Conservation (phyloP, 1,140 invertebrate species). For the Nephotettix cincticeps region DNA sequence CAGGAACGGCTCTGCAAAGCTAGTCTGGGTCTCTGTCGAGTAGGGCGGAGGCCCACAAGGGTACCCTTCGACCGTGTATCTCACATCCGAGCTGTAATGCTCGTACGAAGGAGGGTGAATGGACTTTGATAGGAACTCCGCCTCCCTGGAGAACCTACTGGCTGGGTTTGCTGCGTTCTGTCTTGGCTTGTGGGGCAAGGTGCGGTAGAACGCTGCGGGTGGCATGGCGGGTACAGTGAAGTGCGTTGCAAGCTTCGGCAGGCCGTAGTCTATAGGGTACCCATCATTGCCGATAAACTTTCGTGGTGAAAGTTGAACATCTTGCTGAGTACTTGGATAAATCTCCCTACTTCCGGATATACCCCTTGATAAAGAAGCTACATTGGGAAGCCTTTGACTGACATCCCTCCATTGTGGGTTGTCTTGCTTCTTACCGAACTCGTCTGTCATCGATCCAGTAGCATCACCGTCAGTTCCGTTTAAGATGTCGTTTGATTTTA, state of each 20-base stretch:
- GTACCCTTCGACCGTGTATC: constrained; percentile 78
- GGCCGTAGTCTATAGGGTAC: constrained; percentile 75
- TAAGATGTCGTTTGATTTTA: constrained; percentile 46
- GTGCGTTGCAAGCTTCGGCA: constrained; percentile 62
- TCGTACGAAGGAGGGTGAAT: constrained; percentile 50
- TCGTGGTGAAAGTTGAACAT: constrained; percentile 65
- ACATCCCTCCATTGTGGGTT: constrained; percentile 43
- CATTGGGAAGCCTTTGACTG: constrained; percentile 42
- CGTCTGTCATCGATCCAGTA: neutral
- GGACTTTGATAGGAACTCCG: constrained; percentile 62
- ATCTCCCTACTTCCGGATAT: constrained; percentile 34
- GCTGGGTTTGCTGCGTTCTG: constrained; percentile 60
- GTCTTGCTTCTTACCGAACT: constrained; percentile 7
- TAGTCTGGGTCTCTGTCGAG: constrained; percentile 34
- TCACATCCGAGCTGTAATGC: constrained; percentile 58
- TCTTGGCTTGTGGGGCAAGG: constrained; percentile 64
- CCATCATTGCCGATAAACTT: constrained; percentile 71
- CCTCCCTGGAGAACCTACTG: constrained; percentile 58
- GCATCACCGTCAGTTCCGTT: neutral
- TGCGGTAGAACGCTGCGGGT: constrained; percentile 60
- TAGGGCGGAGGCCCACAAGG: constrained; percentile 53
- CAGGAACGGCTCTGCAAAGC: constrained; percentile 51
- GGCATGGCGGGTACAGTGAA: constrained; percentile 45
- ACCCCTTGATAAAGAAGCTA: constrained; percentile 40
- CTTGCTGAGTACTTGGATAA: constrained; percentile 43